Conservation (phyloP, 2,113 vertebrate genomes). For the Theristicus caerulescens region DNA sequence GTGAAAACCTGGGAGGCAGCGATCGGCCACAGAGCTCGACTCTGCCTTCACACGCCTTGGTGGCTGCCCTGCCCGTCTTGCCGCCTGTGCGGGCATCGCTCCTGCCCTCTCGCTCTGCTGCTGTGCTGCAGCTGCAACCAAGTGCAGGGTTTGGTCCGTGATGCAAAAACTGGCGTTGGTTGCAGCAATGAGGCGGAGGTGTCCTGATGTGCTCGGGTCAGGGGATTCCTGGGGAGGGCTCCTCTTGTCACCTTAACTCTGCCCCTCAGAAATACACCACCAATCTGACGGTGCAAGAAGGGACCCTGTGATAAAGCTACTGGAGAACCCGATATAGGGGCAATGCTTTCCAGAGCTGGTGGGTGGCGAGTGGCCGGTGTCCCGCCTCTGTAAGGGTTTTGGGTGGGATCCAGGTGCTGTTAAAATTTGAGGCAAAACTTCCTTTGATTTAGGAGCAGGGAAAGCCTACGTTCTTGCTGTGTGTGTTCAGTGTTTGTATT, state of each 20-base stretch:
- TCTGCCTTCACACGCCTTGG: background rate
- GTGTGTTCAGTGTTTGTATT: background rate
- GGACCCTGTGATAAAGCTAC: background rate
- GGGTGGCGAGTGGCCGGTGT: fast-evolving
- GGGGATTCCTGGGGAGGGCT: background rate
- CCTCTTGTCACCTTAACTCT: background rate
- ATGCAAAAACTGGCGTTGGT: background rate
- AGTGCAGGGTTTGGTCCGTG: background rate
- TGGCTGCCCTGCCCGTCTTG: background rate
- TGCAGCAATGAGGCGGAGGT: background rate
- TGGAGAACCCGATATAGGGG: background rate
- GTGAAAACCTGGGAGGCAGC: background rate
- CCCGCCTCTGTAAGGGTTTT: background rate
- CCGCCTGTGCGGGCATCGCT: fast-evolving
- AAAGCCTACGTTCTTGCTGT: background rate
- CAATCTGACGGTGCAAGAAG: fast-evolving
- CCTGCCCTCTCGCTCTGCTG: background rate
- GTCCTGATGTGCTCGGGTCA: background rate
- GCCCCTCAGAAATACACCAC: background rate
- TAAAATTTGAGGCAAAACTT: background rate
- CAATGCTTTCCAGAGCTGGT: background rate
- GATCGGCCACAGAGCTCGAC: background rate
- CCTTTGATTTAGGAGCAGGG: background rate
- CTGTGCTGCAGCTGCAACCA: background rate
- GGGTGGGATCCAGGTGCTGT: background rate